These are phyloP conservation scores for Paedocypris micromegethes DNA, from an alignment of 2,797 vertebrate species.

Conservation along the genomic window DNA sequence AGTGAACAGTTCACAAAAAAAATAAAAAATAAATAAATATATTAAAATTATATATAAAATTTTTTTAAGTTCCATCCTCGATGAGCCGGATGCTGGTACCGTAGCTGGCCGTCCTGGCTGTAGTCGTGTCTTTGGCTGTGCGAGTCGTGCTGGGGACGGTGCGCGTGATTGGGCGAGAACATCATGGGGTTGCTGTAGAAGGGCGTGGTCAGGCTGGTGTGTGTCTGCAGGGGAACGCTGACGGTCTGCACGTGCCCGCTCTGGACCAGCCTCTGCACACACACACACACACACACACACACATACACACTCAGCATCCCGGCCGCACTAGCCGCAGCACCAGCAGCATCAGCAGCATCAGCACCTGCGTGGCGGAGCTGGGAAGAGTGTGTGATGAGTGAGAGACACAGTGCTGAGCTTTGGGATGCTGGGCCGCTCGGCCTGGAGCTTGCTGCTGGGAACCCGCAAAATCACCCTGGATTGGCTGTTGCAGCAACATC, in stretches of 20 bases:
- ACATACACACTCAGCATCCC: background rate
- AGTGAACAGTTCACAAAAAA: no score
- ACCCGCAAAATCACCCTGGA: constrained; percentile 58
- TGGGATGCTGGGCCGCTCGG: constrained; percentile 53
- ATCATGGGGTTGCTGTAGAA: constrained; percentile 77
- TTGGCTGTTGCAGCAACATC: constrained; percentile 78
- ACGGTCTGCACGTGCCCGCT: constrained; percentile 61
- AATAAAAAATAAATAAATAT: background rate
- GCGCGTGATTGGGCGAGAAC: constrained; percentile 69
- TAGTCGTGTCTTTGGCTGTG: constrained; percentile 71
- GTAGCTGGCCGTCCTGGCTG: constrained; percentile 71
- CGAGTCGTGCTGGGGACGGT: constrained; percentile 59
- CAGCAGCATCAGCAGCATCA: no score
- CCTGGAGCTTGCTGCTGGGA: constrained; percentile 63
- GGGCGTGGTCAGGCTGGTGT: constrained; percentile 69
- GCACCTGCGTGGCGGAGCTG: constrained; percentile 70
- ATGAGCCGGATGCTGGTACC: constrained; percentile 57
- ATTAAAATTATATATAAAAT: no score
- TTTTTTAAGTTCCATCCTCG: no score
- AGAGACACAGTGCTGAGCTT: constrained; percentile 59
- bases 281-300: constrained; percentile 25
- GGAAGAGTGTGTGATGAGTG: constrained; percentile 60
- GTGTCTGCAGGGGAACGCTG: constrained; percentile 65
- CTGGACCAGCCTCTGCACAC: constrained; percentile 55
- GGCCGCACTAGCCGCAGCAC: no score